phyloP scores from a whole-genome alignment of 2,888 invertebrate genomes.

The Esperia sulphurella region DNA sequence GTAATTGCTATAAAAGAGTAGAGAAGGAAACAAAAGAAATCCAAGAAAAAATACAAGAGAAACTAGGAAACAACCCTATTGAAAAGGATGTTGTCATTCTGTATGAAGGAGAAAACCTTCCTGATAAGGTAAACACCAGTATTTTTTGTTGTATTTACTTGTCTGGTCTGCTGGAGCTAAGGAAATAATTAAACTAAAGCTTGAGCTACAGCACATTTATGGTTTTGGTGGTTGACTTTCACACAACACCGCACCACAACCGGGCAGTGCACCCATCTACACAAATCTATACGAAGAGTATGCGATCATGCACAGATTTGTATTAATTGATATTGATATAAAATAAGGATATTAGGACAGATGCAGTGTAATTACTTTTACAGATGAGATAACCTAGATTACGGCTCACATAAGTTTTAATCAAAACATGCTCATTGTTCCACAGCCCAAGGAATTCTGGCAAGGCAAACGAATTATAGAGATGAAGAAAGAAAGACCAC shows the following conservation, averaged over 20 bases:
- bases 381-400: neutral
- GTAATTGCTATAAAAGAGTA: constrained; percentile 90
- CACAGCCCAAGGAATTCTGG: constrained; percentile 78
- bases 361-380: neutral
- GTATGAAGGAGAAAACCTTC: constrained; percentile 88
- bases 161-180: too few species aligned
- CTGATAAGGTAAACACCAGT: constrained; percentile 60
- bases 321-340: too few species aligned
- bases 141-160: neutral
- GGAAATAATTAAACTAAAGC: too few species aligned
- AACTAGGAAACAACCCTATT: constrained; percentile 84
- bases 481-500: constrained; percentile 89
- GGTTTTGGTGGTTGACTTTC: too few species aligned
- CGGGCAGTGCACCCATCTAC: too few species aligned
- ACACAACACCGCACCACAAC: too few species aligned
- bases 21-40: constrained; percentile 89
- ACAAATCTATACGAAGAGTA: too few species aligned
- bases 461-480: constrained; percentile 90
- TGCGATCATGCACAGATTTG: too few species aligned
- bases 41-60: constrained; percentile 85
- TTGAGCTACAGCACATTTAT: too few species aligned
- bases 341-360: too few species aligned
- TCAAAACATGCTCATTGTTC: constrained; percentile 15
- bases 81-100: constrained; percentile 92
- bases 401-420: neutral